Conservation (phyloP, 35 echinoderm and acorn worm species). For the Patiria miniata region DNA sequence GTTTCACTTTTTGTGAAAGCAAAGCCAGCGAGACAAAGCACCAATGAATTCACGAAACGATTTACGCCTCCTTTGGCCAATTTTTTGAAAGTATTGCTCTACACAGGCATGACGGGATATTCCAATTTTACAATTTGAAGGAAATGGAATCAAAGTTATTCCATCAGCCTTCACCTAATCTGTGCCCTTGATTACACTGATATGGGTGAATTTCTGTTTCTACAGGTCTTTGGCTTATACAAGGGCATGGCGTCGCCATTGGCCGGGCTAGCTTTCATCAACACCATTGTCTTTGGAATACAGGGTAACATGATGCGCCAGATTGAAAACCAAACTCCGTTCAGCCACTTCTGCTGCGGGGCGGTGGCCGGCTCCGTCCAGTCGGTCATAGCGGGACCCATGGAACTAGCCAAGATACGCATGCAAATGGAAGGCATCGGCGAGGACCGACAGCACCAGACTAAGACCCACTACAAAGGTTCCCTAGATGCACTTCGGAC, state of each 20-base stretch:
- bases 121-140: too few relatives aligned
- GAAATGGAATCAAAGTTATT: too few relatives aligned
- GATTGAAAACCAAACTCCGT: conserved; percentile 72
- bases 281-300: conserved; percentile 89
- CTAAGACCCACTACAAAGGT: conserved; percentile 54
- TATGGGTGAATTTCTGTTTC: not conserved
- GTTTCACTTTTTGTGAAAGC: too few relatives aligned
- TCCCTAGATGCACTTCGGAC: conserved; percentile 68
- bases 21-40: too few relatives aligned
- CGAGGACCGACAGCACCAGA: conserved; percentile 48
- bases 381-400: conserved; percentile 76
- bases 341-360: conserved; percentile 77
- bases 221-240: conserved; percentile 90
- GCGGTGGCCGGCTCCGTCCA: conserved; percentile 75
- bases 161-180: too few relatives aligned
- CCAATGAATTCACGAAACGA: too few relatives aligned
- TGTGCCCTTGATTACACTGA: too few relatives aligned
- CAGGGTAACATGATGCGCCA: conserved; percentile 87
- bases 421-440: conserved; percentile 87
- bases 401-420: conserved; percentile 93
- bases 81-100: too few relatives aligned
- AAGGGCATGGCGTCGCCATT: conserved; percentile 97
- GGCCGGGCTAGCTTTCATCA: conserved; percentile 80
- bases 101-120: too few relatives aligned
- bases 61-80: too few relatives aligned